Evolutionary conservation across 1,140 invertebrate species (phyloP).

Genomic region (Leptinotarsa defecta): DNA sequence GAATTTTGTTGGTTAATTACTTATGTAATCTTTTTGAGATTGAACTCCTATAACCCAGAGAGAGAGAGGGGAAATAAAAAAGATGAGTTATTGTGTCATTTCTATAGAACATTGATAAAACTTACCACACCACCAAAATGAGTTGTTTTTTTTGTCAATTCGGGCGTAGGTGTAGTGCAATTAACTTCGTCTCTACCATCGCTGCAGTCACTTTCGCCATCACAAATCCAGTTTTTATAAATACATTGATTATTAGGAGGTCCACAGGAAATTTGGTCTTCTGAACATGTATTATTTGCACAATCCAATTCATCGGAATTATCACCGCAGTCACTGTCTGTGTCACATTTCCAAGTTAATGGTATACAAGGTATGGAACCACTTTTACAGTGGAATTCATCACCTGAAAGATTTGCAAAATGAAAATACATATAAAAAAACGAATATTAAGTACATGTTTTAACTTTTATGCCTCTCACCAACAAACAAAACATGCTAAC

Average conservation of each 20-base stretch:
- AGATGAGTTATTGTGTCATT: no score
- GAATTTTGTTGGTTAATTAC: no score
- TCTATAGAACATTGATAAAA: no score
- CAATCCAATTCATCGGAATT: constrained; percentile 57
- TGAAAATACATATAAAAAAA: not conserved
- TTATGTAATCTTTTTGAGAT: no score
- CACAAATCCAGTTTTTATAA: constrained; percentile 73
- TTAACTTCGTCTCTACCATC: constrained; percentile 75
- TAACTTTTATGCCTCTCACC: not conserved
- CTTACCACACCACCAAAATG: constrained; percentile 35
- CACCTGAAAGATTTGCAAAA: constrained; percentile 32
- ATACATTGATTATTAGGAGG: constrained; percentile 68
- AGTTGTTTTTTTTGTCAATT: constrained; percentile 22
- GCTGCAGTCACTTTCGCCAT: constrained; percentile 71
- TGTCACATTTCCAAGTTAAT: constrained; percentile 65
- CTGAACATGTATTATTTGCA: constrained; percentile 61
- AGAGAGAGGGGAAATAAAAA: no score
- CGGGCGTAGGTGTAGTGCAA: constrained; percentile 57
- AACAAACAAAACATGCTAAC: no score
- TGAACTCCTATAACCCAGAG: no score
- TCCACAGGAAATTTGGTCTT: constrained; percentile 69
- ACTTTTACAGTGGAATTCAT: constrained; percentile 50
- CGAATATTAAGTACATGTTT: not conserved
- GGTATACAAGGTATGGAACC: constrained; percentile 66
- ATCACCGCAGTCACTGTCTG: constrained; percentile 52